A percentile compares a stretch with the other conserved stretches of the same genome.
phyloP scores from a whole-genome alignment of 2,797 vertebrate genomes.

The Enteromius radiatus region DNA sequence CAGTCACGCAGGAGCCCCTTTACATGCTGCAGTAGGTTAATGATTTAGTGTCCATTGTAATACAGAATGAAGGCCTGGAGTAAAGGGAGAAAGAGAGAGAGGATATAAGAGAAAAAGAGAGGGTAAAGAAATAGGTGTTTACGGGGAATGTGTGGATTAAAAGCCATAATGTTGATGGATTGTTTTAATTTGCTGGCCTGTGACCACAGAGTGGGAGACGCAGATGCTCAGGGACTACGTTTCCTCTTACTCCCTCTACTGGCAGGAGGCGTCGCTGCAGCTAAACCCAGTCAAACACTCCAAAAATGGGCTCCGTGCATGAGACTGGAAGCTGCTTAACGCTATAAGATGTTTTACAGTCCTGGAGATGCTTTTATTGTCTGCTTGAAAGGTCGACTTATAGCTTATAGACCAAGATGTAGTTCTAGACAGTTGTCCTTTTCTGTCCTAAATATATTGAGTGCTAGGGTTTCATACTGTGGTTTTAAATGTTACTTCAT shows the following conservation, averaged over 20 bases:
- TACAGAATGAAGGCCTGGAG: constrained; percentile 55
- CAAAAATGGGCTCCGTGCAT: not conserved
- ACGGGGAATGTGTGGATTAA: constrained; percentile 60
- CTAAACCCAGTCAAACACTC: not conserved
- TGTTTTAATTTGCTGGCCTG: constrained; percentile 63
- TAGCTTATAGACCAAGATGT: not conserved
- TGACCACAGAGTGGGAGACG: constrained; percentile 47
- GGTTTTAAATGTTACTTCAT: not conserved
- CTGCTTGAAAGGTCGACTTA: constrained; percentile 4
- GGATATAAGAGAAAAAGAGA: constrained; percentile 43
- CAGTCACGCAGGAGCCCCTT: constrained; percentile 47
- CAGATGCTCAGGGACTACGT: constrained; percentile 26
- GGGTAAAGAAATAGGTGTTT: constrained; percentile 61
- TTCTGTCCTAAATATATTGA: not conserved
- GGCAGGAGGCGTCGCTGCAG: constrained; percentile 45
- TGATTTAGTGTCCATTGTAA: constrained; percentile 61
- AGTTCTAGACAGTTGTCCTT: constrained; percentile 3
- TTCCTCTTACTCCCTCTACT: constrained; percentile 55
- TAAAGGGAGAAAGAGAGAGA: constrained; percentile 40
- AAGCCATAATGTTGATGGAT: constrained; percentile 63
- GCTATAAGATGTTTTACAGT: constrained; percentile 14
- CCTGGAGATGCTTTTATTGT: not conserved
- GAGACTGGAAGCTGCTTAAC: constrained; percentile 3
- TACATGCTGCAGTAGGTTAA: constrained; percentile 59
- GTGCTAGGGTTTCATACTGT: not conserved